Conservation (phyloP, 1,140 invertebrate genomes). For the Parapsyche elsis region DNA sequence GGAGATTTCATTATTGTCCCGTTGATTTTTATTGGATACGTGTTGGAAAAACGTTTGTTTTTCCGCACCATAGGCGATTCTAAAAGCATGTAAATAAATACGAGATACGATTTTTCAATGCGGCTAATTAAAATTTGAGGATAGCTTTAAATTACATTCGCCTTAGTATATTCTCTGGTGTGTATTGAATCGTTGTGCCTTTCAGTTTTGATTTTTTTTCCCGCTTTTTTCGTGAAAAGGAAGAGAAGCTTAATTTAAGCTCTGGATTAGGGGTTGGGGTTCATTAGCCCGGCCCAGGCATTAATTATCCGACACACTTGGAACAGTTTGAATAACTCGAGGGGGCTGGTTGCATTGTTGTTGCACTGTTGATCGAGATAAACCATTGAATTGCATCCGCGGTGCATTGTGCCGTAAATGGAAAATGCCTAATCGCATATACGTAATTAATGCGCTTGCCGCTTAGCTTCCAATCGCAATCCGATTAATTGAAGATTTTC, state of each 20-base stretch:
- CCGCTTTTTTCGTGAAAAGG: too few species aligned
- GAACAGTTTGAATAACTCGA: constrained; percentile 1
- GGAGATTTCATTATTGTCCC: not conserved
- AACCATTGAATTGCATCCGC: not conserved
- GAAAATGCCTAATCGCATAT: not conserved
- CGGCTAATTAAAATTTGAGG: too few species aligned
- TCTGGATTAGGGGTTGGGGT: not conserved
- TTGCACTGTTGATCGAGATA: not conserved
- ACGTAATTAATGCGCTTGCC: not conserved
- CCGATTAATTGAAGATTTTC: too few species aligned
- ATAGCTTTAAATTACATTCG: too few species aligned
- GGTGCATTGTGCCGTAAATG: not conserved
- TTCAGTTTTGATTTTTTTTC: too few species aligned
- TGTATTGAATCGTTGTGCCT: too few species aligned
- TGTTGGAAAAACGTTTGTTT: not conserved
- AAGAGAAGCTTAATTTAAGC: not conserved
- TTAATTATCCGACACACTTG: not conserved
- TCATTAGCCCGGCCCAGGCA: not conserved
- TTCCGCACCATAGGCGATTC: too few species aligned
- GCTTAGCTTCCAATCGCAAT: too few species aligned
- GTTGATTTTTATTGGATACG: not conserved
- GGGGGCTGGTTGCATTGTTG: not conserved
- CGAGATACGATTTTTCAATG: too few species aligned
- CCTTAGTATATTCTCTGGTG: too few species aligned
- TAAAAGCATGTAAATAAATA: too few species aligned